Conservation (phyloP, 2,888 invertebrate genomes). For the Pardosa pseudoannulata region DNA sequence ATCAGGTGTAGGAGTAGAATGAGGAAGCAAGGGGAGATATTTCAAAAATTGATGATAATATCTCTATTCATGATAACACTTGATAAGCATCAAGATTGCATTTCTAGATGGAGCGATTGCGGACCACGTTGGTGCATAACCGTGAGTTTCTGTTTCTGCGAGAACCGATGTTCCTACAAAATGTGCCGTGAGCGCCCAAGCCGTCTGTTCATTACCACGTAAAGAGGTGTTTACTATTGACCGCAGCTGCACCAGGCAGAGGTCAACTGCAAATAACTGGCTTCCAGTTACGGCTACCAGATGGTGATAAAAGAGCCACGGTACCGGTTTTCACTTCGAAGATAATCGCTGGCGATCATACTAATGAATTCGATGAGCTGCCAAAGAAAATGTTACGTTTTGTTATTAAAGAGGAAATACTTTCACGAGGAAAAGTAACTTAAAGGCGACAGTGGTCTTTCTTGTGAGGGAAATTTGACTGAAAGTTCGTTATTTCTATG, state of each 20-base stretch:
- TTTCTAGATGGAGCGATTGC: not conserved
- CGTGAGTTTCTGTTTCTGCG: not conserved
- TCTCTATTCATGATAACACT: not conserved
- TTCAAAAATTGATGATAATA: not conserved
- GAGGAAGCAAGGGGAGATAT: not conserved
- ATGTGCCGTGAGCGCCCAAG: not conserved
- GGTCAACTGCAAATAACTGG: not conserved
- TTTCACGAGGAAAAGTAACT: too few species aligned
- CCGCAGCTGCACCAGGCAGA: conserved; percentile 20
- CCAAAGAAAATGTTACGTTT: too few species aligned
- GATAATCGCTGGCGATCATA: too few species aligned
- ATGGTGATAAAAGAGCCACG: not conserved
- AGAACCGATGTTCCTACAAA: not conserved
- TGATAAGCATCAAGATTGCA: not conserved
- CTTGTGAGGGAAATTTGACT: too few species aligned
- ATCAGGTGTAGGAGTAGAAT: not conserved
- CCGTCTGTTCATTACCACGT: conserved; percentile 37
- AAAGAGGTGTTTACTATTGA: conserved; percentile 26
- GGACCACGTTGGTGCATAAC: not conserved
- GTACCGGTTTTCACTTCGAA: not conserved
- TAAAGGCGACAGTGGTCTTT: too few species aligned
- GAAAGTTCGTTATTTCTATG: too few species aligned
- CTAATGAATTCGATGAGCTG: too few species aligned
- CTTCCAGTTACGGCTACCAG: not conserved
- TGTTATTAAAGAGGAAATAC: too few species aligned